A percentile compares a stretch with the other conserved stretches of the same genome.
phyloP scores from a whole-genome alignment of 1,140 invertebrate genomes.

The Cyphomyrmex costatus region DNA sequence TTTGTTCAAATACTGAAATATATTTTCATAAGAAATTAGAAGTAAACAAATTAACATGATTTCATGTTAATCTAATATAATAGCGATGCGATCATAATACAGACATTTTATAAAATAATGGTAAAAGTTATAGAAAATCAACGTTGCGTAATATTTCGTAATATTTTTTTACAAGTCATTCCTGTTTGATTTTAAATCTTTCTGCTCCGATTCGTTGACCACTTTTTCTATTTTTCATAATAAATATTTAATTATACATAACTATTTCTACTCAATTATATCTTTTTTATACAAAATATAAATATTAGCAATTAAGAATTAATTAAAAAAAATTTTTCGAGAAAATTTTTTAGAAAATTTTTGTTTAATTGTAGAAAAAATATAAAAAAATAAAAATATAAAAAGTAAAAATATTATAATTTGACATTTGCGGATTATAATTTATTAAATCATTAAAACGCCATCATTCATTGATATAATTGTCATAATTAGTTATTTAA shows the following conservation, averaged over 20 bases:
- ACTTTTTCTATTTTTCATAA: neutral
- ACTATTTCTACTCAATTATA: neutral
- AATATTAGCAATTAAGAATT: neutral
- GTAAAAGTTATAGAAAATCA: neutral
- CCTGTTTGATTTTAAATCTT: neutral
- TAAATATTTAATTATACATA: neutral
- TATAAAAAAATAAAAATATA: neutral
- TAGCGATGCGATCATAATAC: neutral
- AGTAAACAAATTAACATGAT: neutral
- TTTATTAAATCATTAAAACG: neutral
- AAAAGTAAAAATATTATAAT: neutral
- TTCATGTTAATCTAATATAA: neutral
- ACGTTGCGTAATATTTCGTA: constrained; percentile 1
- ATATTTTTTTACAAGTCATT: neutral
- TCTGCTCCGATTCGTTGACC: neutral
- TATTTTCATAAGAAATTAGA: neutral
- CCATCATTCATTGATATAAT: too few species aligned
- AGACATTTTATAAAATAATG: constrained; percentile 6
- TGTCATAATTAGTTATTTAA: neutral
- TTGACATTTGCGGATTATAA: neutral
- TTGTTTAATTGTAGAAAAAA: neutral
- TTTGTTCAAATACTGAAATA: neutral
- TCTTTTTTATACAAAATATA: neutral
- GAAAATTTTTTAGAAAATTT: neutral
- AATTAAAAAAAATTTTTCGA: neutral